These are phyloP conservation scores for Siniperca chuatsi DNA, from an alignment of 2,113 vertebrate species.

Conservation along the genomic window DNA sequence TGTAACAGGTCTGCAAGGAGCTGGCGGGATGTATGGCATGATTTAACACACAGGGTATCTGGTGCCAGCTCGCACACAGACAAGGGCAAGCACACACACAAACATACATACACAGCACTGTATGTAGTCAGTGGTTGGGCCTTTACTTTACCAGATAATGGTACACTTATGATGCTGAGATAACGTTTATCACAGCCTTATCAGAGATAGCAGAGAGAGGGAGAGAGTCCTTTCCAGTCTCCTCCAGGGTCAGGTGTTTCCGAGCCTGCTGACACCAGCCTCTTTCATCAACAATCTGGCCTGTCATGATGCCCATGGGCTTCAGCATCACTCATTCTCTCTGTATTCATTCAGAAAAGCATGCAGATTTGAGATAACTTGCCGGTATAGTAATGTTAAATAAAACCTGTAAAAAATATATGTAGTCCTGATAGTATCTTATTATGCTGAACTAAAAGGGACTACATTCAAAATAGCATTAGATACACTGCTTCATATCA, in stretches of 20 bases:
- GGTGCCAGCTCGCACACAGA: slow-evolving; percentile 47
- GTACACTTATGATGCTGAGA: slow-evolving; percentile 45
- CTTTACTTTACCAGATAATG: slow-evolving; percentile 47
- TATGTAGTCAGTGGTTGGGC: slow-evolving; percentile 19
- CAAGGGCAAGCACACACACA: slow-evolving; percentile 23
- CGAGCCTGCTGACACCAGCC: slow-evolving; percentile 49
- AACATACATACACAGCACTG: slow-evolving; percentile 16
- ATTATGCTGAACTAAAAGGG: slow-evolving; percentile 1
- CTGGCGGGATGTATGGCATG: slow-evolving; percentile 44
- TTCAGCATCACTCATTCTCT: slow-evolving; percentile 6
- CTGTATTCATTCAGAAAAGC: slow-evolving; percentile 37
- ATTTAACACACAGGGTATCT: slow-evolving; percentile 47
- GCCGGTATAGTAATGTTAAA: neutral
- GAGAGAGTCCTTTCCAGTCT: slow-evolving; percentile 49
- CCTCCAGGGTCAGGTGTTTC: slow-evolving; percentile 54
- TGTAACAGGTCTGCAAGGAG: slow-evolving; percentile 56
- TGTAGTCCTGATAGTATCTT: neutral
- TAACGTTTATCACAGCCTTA: slow-evolving; percentile 58
- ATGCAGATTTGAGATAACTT: slow-evolving; percentile 22
- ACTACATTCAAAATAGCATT: slow-evolving; percentile 21
- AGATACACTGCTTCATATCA: slow-evolving; percentile 46
- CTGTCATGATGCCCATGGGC: slow-evolving; percentile 32
- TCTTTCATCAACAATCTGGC: slow-evolving; percentile 43
- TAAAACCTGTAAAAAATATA: slow-evolving; percentile 2
- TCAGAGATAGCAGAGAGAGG: slow-evolving; percentile 39